Base-by-base conservation (phyloP, 2,113 vertebrate genomes). In the Aldabrachelys gigantea region DNA sequence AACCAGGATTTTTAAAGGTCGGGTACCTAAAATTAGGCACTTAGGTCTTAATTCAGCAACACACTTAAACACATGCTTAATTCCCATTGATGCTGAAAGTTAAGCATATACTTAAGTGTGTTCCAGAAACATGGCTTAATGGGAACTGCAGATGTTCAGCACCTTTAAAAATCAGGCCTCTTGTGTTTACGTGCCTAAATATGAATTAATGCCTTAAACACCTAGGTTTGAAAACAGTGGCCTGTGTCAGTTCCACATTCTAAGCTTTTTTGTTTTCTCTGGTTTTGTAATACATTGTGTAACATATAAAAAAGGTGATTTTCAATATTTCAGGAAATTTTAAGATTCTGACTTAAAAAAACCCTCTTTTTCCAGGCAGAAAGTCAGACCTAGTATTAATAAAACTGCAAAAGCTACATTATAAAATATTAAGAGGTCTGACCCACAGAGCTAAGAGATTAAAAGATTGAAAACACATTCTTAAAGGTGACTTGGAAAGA, bases 211-310 rank as follows among this genome's bases (percentile, higher is more conserved):
- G 11, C 8, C 88, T 16, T 91, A 85, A 52, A 10, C 44, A 92
- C 6, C 53, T 89, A 91, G 4, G 11, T 96, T 89, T 80, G 94
- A 94, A 95, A 97, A 96, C 38, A 85, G 13, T 59, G 88, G 38
- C n/a, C 75, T 84, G 6, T 90, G 41, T 91, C 25, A 93, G 92
- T 97, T 95, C 80, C 89, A 91, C 82, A 89, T 78, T 91, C 86
- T 85, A 95, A 96, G 93, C 76, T 59, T 84, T 84, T 47, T 95
- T 84, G 19, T 91, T 97, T 97, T 91, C 88, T 91, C 88, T 84
- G 52, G 4, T 19, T 54, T 85, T 92, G 84, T 62, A 95, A 92
- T 97, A 91, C 88, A 91, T 56, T 92, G 54, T 92, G 49, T 62
- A 93, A 44, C 65, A 62, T 90, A 81, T 59, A 2, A 59, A 81